Percentiles rank a stretch among this genome's conserved stretches.
phyloP scores from a whole-genome alignment of 2,797 vertebrate species.

The Liasis olivaceus region DNA sequence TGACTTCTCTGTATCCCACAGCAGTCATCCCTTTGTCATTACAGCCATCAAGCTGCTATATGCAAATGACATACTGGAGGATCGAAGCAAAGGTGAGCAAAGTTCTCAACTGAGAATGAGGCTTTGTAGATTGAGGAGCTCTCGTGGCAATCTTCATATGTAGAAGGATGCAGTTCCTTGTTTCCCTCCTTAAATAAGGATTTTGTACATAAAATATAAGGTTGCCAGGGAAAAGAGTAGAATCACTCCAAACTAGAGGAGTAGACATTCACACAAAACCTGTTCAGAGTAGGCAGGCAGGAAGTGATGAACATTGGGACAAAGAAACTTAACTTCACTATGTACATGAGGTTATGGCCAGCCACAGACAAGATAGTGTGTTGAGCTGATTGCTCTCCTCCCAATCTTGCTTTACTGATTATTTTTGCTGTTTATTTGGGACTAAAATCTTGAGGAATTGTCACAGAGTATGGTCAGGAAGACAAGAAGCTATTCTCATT shows the following conservation, averaged over 20 bases:
- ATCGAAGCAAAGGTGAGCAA: background rate
- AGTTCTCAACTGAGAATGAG: background rate
- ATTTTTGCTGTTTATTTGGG: too few species aligned
- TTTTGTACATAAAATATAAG: background rate
- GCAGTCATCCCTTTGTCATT: background rate
- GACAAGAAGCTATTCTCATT: too few species aligned
- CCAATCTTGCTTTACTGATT: too few species aligned
- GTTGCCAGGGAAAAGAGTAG: background rate
- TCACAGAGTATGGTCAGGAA: too few species aligned
- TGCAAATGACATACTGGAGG: background rate
- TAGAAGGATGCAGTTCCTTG: background rate
- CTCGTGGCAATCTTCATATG: background rate
- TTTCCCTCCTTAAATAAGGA: background rate
- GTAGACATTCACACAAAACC: background rate
- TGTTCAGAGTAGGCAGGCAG: background rate
- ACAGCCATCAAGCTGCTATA: background rate
- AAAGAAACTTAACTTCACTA: too few species aligned
- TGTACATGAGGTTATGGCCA: too few species aligned
- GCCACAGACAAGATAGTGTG: too few species aligned
- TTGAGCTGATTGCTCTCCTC: too few species aligned
- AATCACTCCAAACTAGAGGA: background rate
- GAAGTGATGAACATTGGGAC: background rate
- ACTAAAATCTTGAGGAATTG: too few species aligned
- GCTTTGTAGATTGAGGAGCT: background rate
- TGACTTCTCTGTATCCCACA: background rate